Evolutionary conservation across 2,113 vertebrate species (phyloP).

Genomic region (Neodon shergylaensis): DNA sequence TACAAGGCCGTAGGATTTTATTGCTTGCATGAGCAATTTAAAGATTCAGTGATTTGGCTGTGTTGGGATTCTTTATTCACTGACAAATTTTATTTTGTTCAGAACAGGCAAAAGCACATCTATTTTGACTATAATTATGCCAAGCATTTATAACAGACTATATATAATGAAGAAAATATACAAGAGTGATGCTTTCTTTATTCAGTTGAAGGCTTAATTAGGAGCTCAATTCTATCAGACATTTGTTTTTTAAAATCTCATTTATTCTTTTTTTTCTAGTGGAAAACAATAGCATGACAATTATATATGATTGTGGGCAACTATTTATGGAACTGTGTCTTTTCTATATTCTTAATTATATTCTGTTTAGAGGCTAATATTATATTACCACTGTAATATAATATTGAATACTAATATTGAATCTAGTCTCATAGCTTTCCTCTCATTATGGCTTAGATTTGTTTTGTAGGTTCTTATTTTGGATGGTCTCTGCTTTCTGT

Average conservation of each 20-base stretch:
- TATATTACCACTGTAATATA: conserved; percentile 55
- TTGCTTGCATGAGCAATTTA: conserved; percentile 34
- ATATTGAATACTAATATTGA: not conserved
- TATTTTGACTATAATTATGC: conserved; percentile 73
- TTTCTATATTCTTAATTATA: conserved; percentile 77
- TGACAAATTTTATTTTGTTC: conserved; percentile 65
- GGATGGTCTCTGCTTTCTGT: not conserved
- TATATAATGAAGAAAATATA: conserved; percentile 61
- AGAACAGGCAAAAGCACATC: conserved; percentile 68
- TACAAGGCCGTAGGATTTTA: conserved; percentile 15
- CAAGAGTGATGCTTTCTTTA: conserved; percentile 71
- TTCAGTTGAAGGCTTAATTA: conserved; percentile 80
- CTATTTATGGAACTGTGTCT: conserved; percentile 79
- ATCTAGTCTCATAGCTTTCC: conserved; percentile 60
- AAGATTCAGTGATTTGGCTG: conserved; percentile 61
- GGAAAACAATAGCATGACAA: conserved; percentile 77
- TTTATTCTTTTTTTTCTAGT: conserved; percentile 76
- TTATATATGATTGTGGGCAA: conserved; percentile 76
- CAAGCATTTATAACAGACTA: conserved; percentile 72
- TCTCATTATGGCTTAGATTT: conserved; percentile 51
- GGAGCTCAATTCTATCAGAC: conserved; percentile 64
- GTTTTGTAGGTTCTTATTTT: conserved; percentile 48
- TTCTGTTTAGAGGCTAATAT: conserved; percentile 74
- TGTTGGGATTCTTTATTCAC: conserved; percentile 4
- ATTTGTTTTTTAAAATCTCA: conserved; percentile 63